Base-by-base conservation (phyloP, 2,888 invertebrate species). In the Gerris lacustris region DNA sequence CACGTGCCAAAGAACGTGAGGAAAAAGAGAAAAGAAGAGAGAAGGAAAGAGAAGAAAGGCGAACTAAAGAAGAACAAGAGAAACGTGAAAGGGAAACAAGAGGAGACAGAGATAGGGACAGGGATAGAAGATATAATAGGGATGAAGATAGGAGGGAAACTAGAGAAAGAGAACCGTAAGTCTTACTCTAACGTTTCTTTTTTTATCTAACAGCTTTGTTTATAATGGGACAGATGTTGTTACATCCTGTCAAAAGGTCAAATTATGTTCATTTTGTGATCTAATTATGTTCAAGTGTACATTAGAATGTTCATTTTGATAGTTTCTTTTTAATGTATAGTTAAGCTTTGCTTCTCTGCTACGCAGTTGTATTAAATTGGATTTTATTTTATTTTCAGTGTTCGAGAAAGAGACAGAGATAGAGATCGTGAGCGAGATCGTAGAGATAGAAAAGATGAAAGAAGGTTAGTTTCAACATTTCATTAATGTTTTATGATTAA, bases 1-100 rank as follows among this genome's bases (percentile, higher is more conserved):
- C 80, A 77, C 79, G 83, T 72, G 81, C 82, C 74, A 82, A 82
- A 77, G 81, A 82, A 73, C 78, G 83, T 75, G 82, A 84, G 76
- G 83, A 83, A 73, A 81, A 83, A 75, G 84, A 85, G 73, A 82
- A 82, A 72, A 81, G 80, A 72, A 76, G 71, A 69, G 77, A 70
- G 72, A 76, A 71, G 73, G 77, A 71, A 70, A 76, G 75, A 75
- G 74, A 71, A 66, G 75, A 74, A 17, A 70, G 73, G 17, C 70
- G 73, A 31, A 73, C 70, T 44, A 71, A 70, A 17, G 74, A 72
- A 67, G 77, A 77, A 44, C 9, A 11, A 67, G 44, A 45, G 67
- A 31, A 44, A 11, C n/a, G 47, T 44, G 67, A 45, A 44, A 11
- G 64, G 67, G 67, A n/a, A 69, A 69, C 15, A 17, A 79, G 78